Evolutionary conservation across 2,888 invertebrate species (phyloP), one percentile per base, ranked within the genome.

Genomic region (Drosophila falleni): DNA sequence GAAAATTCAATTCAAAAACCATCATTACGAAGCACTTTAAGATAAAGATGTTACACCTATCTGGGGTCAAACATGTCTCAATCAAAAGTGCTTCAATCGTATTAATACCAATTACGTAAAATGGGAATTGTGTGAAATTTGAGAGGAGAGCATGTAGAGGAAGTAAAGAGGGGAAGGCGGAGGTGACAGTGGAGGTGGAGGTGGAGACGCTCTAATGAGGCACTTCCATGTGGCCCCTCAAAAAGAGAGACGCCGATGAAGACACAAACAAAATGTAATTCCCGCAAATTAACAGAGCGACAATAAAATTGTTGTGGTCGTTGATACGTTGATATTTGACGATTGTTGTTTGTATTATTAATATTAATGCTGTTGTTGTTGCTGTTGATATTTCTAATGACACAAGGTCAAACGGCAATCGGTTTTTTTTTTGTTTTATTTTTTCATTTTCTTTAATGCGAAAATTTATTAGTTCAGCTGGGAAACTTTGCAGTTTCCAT

Each of bases 371-470:
- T 37, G 26, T 35, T 37, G 31, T 39, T 37, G 19, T 65, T 62
- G 16, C 29, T 56, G 8, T 59, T 65, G 8, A 11, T 47, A 46
- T 62, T 46, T 11, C 53, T 66, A 72, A 81, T 70, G 71, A 56
- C 50, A 55, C 78, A 80, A 78, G 89, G 87, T 88, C 89, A 71
- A 35, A 35, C 35, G 62, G 53, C 64, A 64, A 67, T 63, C 50
- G 41, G 72, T 16, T 61, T 66, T 58, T 6, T 29, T 29, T 29
- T n/a, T 53, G n/a, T n/a, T n/a, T n/a, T n/a, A n/a, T n/a, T n/a
- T n/a, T n/a, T n/a, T n/a, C 29, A 11, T 19, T 63, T 53, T 73
- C 15, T 41, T 69, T 67, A 78, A 71, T 83, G 84, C 87, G 83
- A 83, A 82, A 84, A 81, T 69, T 50, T 42, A 46, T 63, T 29